A percentile compares a stretch with the other conserved stretches of the same genome.
Evolutionary conservation across 1,140 invertebrate species (phyloP).

Genomic region (Dufourea novaeangliae): DNA sequence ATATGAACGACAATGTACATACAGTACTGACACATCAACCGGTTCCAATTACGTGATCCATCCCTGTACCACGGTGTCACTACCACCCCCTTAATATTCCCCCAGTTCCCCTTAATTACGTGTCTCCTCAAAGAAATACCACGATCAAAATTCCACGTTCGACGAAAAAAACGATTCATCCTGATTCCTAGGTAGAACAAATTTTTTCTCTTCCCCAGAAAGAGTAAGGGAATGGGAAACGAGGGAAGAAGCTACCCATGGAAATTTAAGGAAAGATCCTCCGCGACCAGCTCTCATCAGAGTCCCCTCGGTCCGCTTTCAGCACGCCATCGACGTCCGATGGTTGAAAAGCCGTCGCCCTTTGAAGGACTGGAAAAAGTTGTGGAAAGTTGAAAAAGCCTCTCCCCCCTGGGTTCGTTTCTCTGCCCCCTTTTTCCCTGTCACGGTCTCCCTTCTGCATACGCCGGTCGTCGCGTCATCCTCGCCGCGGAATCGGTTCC

Average conservation of each 20-base stretch:
- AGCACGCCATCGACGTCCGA: neutral
- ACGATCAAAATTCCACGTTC: neutral
- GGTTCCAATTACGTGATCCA: no score
- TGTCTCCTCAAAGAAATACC: neutral
- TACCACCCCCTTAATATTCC: no score
- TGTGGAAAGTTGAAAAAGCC: conserved; percentile 53
- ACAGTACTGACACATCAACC: no score
- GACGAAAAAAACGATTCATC: neutral
- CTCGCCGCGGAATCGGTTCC: conserved; percentile 36
- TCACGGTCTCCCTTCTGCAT: neutral
- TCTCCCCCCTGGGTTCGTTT: neutral
- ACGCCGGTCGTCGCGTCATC: neutral
- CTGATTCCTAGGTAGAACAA: neutral
- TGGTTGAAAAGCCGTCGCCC: neutral
- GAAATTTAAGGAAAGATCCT: neutral
- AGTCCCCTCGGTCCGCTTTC: neutral
- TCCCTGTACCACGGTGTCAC: no score
- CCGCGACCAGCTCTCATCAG: neutral
- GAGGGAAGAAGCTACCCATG: neutral
- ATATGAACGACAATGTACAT: no score
- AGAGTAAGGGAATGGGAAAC: no score
- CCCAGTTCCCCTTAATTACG: neutral
- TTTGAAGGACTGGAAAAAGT: conserved; percentile 47
- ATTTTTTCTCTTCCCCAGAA: neutral
- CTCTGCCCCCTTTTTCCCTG: neutral